Percentiles rank a stretch among this genome's conserved stretches.
Conservation (phyloP, 2,888 invertebrate genomes). For the Mythimna impura region DNA sequence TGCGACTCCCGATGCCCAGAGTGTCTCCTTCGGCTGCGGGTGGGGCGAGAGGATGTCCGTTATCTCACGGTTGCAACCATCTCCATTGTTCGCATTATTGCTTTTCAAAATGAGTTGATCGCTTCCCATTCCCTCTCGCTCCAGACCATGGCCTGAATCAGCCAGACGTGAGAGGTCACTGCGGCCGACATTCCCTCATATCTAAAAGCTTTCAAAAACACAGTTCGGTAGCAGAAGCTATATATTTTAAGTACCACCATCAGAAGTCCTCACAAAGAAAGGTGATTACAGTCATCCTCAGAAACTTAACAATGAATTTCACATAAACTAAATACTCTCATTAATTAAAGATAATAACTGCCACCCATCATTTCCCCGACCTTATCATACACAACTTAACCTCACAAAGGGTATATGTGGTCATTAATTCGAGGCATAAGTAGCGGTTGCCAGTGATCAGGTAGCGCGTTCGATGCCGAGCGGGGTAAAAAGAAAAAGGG, state of each 20-base stretch:
- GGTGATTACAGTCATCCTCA: slow-evolving; percentile 32
- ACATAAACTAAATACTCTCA: slow-evolving; percentile 52
- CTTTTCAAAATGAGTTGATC: no score
- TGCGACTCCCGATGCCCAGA: no score
- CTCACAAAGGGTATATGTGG: slow-evolving; percentile 57
- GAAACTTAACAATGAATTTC: slow-evolving; percentile 55
- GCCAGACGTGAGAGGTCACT: no score
- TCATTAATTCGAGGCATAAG: slow-evolving; percentile 68
- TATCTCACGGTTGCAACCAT: neutral
- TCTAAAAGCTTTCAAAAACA: neutral
- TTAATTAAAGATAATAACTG: slow-evolving; percentile 57
- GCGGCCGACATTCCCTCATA: neutral
- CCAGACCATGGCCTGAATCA: no score
- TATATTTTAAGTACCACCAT: neutral
- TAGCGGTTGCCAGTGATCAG: slow-evolving; percentile 66
- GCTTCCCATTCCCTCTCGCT: no score
- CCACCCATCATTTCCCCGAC: slow-evolving; percentile 62
- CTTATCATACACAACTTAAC: slow-evolving; percentile 64
- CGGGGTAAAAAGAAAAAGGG: slow-evolving; percentile 62
- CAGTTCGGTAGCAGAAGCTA: neutral
- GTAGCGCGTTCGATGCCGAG: slow-evolving; percentile 70
- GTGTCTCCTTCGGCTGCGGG: neutral
- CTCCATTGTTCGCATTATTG: no score
- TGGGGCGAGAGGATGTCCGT: neutral
- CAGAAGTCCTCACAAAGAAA: slow-evolving; percentile 24